Evolutionary conservation across 2,888 invertebrate genomes (phyloP).

Genomic region (Gortyna flavago): DNA sequence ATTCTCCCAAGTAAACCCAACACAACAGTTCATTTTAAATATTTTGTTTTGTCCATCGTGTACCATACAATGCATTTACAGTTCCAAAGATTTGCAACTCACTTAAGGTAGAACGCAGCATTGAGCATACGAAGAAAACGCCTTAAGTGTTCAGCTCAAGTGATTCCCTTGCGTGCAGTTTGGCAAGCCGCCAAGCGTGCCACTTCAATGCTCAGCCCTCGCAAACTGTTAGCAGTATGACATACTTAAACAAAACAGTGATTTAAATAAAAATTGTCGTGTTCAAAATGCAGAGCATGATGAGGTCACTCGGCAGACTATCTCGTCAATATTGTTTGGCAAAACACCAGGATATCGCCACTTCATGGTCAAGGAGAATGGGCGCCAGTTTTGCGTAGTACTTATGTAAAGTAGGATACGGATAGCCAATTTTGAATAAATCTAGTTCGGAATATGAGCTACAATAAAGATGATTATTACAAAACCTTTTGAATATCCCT

Average conservation of each 20-base stretch:
- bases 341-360: slow-evolving; percentile 37
- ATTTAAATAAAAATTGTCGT: slow-evolving; percentile 34
- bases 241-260: slow-evolving; percentile 34
- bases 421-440: slow-evolving; percentile 41
- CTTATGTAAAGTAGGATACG: slow-evolving; percentile 38
- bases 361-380: slow-evolving; percentile 48
- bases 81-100: slow-evolving; percentile 37
- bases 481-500: neutral
- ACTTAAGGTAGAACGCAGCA: slow-evolving; percentile 36
- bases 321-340: slow-evolving; percentile 33
- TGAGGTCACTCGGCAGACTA: slow-evolving; percentile 30
- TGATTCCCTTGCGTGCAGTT: slow-evolving; percentile 53
- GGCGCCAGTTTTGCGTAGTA: slow-evolving; percentile 44
- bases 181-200: slow-evolving; percentile 44
- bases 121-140: slow-evolving; percentile 47
- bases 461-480: slow-evolving; percentile 12
- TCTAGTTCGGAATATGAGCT: slow-evolving; percentile 8
- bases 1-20: slow-evolving; percentile 3
- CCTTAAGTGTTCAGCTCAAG: slow-evolving; percentile 39
- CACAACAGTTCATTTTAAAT: slow-evolving; percentile 13
- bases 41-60: slow-evolving; percentile 15
- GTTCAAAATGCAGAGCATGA: slow-evolving; percentile 43
- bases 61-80: slow-evolving; percentile 7
- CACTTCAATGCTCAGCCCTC: slow-evolving; percentile 23
- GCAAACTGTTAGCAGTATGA: slow-evolving; percentile 31